Evolutionary conservation across 2,797 vertebrate species (phyloP).

Genomic region (Phrynocephalus forsythii): DNA sequence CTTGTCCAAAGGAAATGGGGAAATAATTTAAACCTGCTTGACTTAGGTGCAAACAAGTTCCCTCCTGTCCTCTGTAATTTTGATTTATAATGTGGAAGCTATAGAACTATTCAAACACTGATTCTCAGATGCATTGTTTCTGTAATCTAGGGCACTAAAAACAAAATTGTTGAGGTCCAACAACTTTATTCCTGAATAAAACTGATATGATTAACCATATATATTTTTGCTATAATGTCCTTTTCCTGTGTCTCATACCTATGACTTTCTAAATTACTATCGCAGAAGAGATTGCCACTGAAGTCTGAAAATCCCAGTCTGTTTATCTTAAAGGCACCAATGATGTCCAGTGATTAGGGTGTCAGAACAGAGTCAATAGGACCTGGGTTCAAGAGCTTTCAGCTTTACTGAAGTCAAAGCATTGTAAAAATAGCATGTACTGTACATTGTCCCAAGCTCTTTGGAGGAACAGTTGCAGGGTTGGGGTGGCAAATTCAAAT

Average conservation of each 20-base stretch:
- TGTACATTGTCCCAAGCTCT: too few relatives aligned
- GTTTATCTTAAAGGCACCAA: background rate
- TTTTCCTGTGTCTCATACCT: background rate
- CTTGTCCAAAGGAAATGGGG: background rate
- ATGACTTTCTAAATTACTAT: background rate
- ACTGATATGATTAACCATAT: background rate
- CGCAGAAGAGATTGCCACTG: background rate
- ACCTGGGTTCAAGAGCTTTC: background rate
- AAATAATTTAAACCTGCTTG: background rate
- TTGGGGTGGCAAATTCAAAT: background rate
- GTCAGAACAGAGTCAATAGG: background rate
- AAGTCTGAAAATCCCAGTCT: background rate
- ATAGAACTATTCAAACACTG: background rate
- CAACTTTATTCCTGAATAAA: slow-evolving; percentile 19
- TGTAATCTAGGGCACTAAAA: background rate
- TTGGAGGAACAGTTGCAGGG: too few relatives aligned
- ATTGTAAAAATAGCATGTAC: background rate
- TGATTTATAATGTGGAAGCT: background rate
- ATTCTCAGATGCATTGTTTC: background rate
- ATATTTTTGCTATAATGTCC: background rate
- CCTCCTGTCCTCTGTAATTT: background rate
- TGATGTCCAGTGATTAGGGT: background rate
- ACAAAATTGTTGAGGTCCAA: background rate
- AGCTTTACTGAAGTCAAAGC: background rate
- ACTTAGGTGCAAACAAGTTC: background rate